Evolutionary conservation across 2,797 vertebrate species (phyloP).

Genomic region (Micrastur ruficollis): DNA sequence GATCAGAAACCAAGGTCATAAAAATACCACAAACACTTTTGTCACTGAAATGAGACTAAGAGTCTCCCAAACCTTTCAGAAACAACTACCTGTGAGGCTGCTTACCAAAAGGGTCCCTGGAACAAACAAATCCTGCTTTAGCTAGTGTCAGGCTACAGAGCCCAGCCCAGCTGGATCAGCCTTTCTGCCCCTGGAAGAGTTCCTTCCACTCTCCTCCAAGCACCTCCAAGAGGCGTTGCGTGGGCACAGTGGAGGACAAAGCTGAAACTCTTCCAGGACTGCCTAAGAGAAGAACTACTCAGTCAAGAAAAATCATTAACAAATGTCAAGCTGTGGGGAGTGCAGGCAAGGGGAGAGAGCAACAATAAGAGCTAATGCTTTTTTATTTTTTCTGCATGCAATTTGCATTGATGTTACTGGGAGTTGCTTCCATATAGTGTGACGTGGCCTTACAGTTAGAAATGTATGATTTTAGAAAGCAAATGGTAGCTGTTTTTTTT

Average conservation of each 20-base stretch:
- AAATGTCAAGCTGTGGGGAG: conserved; percentile 31
- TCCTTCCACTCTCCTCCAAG: not conserved
- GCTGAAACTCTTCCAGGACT: conserved; percentile 27
- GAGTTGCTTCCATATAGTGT: not conserved
- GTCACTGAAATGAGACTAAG: not conserved
- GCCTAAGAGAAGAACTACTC: conserved; percentile 3
- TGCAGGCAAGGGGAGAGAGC: not conserved
- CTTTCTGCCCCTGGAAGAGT: not conserved
- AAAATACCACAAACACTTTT: not conserved
- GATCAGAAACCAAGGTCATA: not conserved
- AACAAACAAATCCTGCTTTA: not conserved
- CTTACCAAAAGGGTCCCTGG: not conserved
- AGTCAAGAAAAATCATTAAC: not conserved
- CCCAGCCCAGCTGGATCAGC: not conserved
- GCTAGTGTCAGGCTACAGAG: not conserved
- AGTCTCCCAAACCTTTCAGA: not conserved
- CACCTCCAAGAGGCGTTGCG: not conserved
- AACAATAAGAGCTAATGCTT: not conserved
- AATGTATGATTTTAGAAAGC: not conserved
- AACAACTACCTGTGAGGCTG: not conserved
- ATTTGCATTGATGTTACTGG: not conserved
- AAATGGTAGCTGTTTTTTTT: not conserved
- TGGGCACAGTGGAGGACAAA: conserved; percentile 21
- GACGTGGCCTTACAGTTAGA: not conserved
- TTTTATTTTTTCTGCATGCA: not conserved